A percentile compares a stretch with the other conserved stretches of the same genome.
Conservation (phyloP, 2,888 invertebrate genomes). For the Lutraria lutraria region DNA sequence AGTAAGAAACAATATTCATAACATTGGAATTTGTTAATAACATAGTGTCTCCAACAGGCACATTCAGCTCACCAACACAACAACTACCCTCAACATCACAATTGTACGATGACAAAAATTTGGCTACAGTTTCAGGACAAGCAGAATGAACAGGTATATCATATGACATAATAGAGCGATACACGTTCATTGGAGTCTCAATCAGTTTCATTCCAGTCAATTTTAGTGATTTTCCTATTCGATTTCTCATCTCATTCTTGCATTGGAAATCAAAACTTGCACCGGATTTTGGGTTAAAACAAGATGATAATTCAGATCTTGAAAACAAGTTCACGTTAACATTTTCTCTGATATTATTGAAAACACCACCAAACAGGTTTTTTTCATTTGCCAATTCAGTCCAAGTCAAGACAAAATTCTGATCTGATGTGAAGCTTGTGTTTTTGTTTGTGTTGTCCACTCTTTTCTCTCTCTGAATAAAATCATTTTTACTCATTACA, state of each 20-base stretch:
- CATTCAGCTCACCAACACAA: slow-evolving; percentile 14
- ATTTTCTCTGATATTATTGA: neutral
- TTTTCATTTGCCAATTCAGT: neutral
- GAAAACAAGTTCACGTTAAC: neutral
- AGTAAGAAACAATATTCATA: neutral
- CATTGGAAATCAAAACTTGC: too few species aligned
- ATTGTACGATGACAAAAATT: slow-evolving; percentile 55
- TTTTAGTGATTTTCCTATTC: slow-evolving; percentile 33
- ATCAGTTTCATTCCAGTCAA: slow-evolving; percentile 62
- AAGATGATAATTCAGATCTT: too few species aligned
- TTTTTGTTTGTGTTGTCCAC: neutral
- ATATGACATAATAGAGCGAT: neutral
- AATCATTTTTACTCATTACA: neutral
- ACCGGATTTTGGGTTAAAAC: too few species aligned
- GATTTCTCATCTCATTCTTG: too few species aligned
- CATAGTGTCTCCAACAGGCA: slow-evolving; percentile 39
- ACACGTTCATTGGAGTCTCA: slow-evolving; percentile 47
- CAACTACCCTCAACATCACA: neutral
- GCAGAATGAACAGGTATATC: neutral
- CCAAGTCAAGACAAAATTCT: neutral
- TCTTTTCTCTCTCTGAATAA: neutral
- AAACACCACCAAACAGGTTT: neutral
- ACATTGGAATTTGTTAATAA: neutral
- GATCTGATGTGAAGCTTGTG: too few species aligned
- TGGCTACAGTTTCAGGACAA: slow-evolving; percentile 45